Percentiles rank a stretch among this genome's conserved stretches.
These are phyloP conservation scores for Diplogasteroides magnus DNA, from an alignment of 1,140 invertebrate genomes.

Conservation along the genomic window DNA sequence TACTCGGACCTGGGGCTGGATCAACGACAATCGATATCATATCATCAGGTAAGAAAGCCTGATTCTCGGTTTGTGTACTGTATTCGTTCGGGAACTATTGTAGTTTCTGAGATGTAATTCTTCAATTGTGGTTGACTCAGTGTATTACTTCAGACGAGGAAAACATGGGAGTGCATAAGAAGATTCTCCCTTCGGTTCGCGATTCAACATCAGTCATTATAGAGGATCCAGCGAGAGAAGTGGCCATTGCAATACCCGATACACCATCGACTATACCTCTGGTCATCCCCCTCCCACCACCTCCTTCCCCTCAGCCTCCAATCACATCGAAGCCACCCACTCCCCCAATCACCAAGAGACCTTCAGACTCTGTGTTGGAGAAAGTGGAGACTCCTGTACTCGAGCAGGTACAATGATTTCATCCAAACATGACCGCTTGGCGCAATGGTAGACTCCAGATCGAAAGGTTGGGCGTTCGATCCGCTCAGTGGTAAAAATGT, in stretches of 20 bases:
- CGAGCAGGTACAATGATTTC: constrained; percentile 21
- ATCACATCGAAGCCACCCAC: background rate
- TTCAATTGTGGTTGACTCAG: too few relatives aligned
- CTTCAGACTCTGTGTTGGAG: background rate
- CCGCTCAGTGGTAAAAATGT: constrained; percentile 23
- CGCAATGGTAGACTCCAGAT: constrained; percentile 22
- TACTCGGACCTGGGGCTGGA: background rate
- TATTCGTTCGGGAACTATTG: too few relatives aligned
- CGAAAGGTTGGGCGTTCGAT: constrained; percentile 21
- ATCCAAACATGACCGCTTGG: too few relatives aligned
- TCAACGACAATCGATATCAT: background rate
- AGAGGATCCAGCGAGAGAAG: background rate
- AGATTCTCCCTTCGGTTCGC: too few relatives aligned
- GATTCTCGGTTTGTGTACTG: too few relatives aligned
- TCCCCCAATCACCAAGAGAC: background rate
- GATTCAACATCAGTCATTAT: background rate
- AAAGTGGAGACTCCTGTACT: constrained; percentile 20
- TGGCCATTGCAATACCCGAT: background rate
- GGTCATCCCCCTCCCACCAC: background rate
- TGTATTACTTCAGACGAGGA: background rate
- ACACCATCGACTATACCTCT: background rate
- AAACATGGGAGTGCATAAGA: background rate
- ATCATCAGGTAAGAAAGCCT: background rate
- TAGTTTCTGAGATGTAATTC: too few relatives aligned
- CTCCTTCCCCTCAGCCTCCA: background rate